Conservation (phyloP, 2,888 invertebrate species). For the Drosophila mimetica region DNA sequence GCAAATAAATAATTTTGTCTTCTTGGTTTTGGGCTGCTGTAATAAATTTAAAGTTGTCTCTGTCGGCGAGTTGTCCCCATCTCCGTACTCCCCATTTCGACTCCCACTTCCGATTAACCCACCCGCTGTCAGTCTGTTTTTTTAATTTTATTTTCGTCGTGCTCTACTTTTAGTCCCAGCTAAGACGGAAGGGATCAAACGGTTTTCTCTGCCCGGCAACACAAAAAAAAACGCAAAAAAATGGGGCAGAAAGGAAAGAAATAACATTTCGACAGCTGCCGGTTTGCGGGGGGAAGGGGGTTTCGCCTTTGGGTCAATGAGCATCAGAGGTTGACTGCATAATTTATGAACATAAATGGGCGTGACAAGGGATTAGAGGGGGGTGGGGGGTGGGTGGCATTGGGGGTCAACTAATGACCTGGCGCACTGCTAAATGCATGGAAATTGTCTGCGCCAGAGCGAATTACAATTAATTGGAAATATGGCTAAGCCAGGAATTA, state of each 20-base stretch:
- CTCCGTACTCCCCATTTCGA: too few relatives aligned
- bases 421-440: slow-evolving; percentile 55
- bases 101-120: background rate
- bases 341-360: slow-evolving; percentile 66
- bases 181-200: slow-evolving; percentile 78
- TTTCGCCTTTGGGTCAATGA: slow-evolving; percentile 49
- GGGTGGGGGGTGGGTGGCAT: background rate
- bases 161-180: slow-evolving; percentile 59
- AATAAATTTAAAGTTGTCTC: slow-evolving; percentile 62
- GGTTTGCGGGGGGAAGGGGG: background rate
- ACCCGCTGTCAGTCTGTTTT: slow-evolving; percentile 4
- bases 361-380: slow-evolving; percentile 42
- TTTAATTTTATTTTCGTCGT: slow-evolving; percentile 63
- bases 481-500: slow-evolving; percentile 22
- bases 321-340: slow-evolving; percentile 56
- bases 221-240: slow-evolving; percentile 41
- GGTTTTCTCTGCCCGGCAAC: slow-evolving; percentile 48
- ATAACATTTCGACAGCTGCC: slow-evolving; percentile 35
- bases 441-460: slow-evolving; percentile 54
- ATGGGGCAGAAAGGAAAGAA: slow-evolving; percentile 38
- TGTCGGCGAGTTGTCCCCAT: slow-evolving; percentile 15
- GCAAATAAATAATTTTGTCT: slow-evolving; percentile 67
- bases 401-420: slow-evolving; percentile 54
- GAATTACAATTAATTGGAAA: slow-evolving; percentile 61
- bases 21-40: slow-evolving; percentile 49